phyloP scores from a whole-genome alignment of 30 jellyfish, hydroid and myxozoan species.

The Hydractinia symbiolongicarpus region DNA sequence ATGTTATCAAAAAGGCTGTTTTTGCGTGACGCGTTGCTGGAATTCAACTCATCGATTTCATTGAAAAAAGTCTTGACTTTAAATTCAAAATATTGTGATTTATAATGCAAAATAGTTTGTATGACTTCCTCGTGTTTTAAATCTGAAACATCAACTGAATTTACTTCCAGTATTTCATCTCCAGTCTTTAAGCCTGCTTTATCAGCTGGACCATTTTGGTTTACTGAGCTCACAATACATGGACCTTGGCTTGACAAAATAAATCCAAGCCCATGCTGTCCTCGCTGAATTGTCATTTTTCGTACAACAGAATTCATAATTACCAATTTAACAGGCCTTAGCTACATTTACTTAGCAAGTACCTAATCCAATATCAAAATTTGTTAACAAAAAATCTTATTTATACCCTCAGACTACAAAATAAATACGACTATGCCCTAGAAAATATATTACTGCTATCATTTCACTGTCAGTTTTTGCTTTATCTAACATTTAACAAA shows the following conservation, averaged over 20 bases:
- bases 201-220: constrained; percentile 67
- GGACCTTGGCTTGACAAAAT: constrained; percentile 74
- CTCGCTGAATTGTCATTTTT: constrained; percentile 37
- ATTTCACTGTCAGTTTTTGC: too few species aligned
- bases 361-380: too few species aligned
- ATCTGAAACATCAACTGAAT: constrained; percentile 48
- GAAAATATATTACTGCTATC: too few species aligned
- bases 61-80: constrained; percentile 12
- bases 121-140: constrained; percentile 75
- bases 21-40: not conserved
- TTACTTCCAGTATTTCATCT: constrained; percentile 71
- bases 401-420: too few species aligned
- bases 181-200: constrained; percentile 51
- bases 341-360: too few species aligned
- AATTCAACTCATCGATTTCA: not conserved
- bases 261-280: constrained; percentile 66
- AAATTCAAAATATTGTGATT: not conserved
- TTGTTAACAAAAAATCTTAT: too few species aligned
- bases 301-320: constrained; percentile 8
- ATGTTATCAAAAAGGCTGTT: constrained; percentile 8
- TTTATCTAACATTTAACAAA: too few species aligned
- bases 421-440: too few species aligned
- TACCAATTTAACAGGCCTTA: not conserved
- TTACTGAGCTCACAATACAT: constrained; percentile 69
- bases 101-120: constrained; percentile 27